These are phyloP conservation scores for Halcyon leucocephala DNA, from an alignment of 2,797 vertebrate species.

Conservation along the genomic window DNA sequence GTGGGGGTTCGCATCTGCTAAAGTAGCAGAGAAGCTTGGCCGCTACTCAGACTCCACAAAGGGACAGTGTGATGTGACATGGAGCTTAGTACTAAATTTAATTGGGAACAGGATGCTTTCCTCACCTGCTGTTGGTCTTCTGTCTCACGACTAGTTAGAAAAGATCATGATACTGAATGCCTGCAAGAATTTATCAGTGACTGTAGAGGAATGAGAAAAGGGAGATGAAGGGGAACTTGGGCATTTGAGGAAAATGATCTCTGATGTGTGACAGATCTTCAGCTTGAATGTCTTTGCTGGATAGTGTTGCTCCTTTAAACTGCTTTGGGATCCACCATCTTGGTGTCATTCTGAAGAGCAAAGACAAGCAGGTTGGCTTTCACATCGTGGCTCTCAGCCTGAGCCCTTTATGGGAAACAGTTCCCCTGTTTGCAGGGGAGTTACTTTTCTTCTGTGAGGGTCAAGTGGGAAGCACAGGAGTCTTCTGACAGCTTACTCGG, in stretches of 20 bases:
- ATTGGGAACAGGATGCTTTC: background rate
- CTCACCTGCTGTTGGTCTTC: background rate
- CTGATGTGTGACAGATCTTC: background rate
- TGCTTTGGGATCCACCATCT: background rate
- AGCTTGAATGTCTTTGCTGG: background rate
- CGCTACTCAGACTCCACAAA: background rate
- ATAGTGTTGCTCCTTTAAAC: background rate
- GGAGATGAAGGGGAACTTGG: background rate
- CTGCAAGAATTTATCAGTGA: background rate
- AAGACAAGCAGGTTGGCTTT: rapidly evolving
- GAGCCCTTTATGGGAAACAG: background rate
- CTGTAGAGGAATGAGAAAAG: background rate
- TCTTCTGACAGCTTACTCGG: background rate
- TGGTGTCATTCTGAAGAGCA: background rate
- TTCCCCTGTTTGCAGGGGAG: background rate
- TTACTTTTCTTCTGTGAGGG: background rate
- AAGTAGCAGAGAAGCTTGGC: background rate
- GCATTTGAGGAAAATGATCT: background rate
- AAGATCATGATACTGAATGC: background rate
- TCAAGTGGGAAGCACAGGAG: background rate
- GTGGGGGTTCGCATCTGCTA: background rate
- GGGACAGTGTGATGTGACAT: background rate
- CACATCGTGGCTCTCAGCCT: rapidly evolving
- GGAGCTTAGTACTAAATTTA: background rate
- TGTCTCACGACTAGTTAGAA: background rate